Evolutionary conservation across 37 sponge, comb jelly and placozoan genomes (phyloP).

Genomic region (Amphimedon queenslandica): DNA sequence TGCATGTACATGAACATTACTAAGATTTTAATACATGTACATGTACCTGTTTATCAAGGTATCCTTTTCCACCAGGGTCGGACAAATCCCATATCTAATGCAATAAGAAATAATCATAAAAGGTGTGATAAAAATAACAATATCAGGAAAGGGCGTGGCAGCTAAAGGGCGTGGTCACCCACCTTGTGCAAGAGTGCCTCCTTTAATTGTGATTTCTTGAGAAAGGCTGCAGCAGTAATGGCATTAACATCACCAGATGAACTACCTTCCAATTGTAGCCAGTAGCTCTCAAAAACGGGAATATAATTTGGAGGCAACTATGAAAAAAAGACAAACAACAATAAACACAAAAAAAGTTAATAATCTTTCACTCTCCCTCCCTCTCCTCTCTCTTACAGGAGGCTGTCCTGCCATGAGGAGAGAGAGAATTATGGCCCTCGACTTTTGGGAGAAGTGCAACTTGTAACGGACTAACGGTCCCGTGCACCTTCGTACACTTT

Average conservation of each 20-base stretch:
- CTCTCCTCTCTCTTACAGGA: too few relatives aligned
- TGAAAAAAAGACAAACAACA: too few relatives aligned
- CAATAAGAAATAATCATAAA: background rate
- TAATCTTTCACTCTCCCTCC: too few relatives aligned
- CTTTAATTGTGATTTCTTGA: conserved; percentile 70
- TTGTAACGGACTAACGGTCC: too few relatives aligned
- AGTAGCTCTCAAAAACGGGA: conserved; percentile 65
- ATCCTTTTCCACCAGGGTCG: conserved; percentile 59
- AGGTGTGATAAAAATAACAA: background rate
- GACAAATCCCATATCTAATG: conserved; percentile 72
- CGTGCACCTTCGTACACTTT: too few relatives aligned
- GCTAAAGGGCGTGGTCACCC: background rate
- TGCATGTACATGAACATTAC: background rate
- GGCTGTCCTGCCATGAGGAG: too few relatives aligned
- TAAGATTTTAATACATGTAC: background rate
- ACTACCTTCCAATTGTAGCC: conserved; percentile 45
- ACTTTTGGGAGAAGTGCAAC: too few relatives aligned
- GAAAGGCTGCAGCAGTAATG: conserved; percentile 49
- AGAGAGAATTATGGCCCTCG: too few relatives aligned
- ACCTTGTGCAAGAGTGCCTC: conserved; percentile 71
- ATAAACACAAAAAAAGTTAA: too few relatives aligned
- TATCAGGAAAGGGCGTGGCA: background rate
- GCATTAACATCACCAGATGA: conserved; percentile 51
- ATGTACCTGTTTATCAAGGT: conserved; percentile 70
- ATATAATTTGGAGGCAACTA: conserved; percentile 57